Base-by-base conservation (phyloP, 2,113 vertebrate genomes). In the Globicephala melas region DNA sequence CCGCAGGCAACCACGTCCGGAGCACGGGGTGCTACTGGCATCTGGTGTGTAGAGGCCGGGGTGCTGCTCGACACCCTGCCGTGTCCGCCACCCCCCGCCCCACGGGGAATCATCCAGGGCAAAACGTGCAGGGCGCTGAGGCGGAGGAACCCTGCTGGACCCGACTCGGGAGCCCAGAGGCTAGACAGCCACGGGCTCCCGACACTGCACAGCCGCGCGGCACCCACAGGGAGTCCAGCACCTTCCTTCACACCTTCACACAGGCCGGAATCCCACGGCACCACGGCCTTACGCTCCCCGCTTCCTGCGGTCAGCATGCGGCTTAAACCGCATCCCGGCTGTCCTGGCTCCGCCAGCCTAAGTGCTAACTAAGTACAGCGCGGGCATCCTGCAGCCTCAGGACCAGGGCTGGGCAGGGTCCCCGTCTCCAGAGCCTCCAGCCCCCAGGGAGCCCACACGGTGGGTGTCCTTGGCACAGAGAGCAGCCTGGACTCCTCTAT, bases 141-240 rank as follows among this genome's bases (percentile, higher is more conserved):
- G n/a, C 0, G 0, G 21, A 4, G 13, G n/a, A 25, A 12, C 21
- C 17, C 6, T 9, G 3, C 28, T 8, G 9, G 33, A 15, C 3
- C 28, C 0, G 0, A 18, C 20, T 12, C 2, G 0, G 47, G 25
- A 38, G 41, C 5, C 15, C 55, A 31, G 12, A 10, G 13, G 80
- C 53, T 13, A 1, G 2, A 12, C 31, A 8, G 50, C 65, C 0
- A 3, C 41, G 63, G 68, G 68, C 2, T 1, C 87, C 4, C 0
- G 23, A 23, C 47, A 5, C 7, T 25, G 13, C 53, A 38, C 0
- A 15, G 23, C 31, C 0, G 3, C 1, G 41, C 0, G 0, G 53
- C 1, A 0, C 26, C 55, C 4, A 1, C 10, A 14, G 38, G 13
- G 8, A 33, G 36, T 3, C 18, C 25, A 12, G 62, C 2, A 10